A percentile compares a stretch with the other conserved stretches of the same genome.
These are phyloP conservation scores for Laupala kohalensis DNA, from an alignment of 1,140 invertebrate species.

Conservation along the genomic window DNA sequence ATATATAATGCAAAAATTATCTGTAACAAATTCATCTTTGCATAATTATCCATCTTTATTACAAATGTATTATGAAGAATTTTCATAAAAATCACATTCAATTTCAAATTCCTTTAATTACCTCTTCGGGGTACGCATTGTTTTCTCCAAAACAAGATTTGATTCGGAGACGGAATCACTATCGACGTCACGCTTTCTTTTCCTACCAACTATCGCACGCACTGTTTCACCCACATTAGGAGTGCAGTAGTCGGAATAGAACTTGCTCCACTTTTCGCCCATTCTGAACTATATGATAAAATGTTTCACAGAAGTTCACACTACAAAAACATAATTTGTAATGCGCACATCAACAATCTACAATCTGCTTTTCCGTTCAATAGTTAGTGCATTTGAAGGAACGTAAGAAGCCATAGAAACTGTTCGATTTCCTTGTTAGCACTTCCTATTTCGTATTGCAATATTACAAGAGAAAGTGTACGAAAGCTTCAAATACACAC, in stretches of 20 bases:
- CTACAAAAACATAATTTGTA: too few species aligned
- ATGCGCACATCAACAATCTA: too few species aligned
- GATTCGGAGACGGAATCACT: background rate
- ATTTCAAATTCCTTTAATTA: background rate
- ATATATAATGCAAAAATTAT: too few species aligned
- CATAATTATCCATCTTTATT: too few species aligned
- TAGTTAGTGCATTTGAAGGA: too few species aligned
- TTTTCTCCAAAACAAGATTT: slow-evolving; percentile 4
- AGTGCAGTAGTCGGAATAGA: background rate
- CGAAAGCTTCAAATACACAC: too few species aligned
- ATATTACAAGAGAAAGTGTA: background rate
- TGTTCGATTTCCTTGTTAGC: too few species aligned
- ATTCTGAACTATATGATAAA: too few species aligned
- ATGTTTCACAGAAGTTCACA: background rate
- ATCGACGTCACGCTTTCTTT: slow-evolving; percentile 2
- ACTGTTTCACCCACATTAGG: background rate
- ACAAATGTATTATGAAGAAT: background rate
- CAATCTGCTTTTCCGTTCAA: too few species aligned
- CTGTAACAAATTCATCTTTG: too few species aligned
- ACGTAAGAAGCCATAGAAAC: too few species aligned
- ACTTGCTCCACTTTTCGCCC: background rate
- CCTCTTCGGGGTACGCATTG: slow-evolving; percentile 6
- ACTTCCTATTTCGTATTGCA: too few species aligned
- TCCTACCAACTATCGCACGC: background rate
- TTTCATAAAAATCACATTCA: background rate